Evolutionary conservation across 2,797 vertebrate genomes (phyloP).

Genomic region (Bothrops alternatus): DNA sequence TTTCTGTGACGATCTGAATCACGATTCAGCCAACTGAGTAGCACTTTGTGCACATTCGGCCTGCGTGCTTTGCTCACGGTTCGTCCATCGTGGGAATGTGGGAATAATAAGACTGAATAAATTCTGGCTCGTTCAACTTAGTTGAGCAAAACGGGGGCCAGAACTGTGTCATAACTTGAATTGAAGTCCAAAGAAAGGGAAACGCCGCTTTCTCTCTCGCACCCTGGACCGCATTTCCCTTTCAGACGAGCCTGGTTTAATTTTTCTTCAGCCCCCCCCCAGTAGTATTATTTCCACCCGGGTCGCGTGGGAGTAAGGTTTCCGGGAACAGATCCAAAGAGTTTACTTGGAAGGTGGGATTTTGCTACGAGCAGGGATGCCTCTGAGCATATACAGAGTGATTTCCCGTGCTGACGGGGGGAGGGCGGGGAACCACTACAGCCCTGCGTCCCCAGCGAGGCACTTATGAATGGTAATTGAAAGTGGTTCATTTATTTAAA

Average conservation of each 20-base stretch:
- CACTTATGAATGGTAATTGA: background rate
- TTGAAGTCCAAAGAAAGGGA: background rate
- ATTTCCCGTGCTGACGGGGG: background rate
- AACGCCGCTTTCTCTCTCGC: background rate
- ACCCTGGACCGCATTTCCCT: background rate
- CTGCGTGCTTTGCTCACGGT: background rate
- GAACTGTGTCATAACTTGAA: background rate
- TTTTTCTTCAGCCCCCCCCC: background rate
- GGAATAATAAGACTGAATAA: background rate
- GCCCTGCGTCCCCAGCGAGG: no score
- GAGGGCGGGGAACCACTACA: background rate
- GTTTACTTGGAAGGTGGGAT: background rate
- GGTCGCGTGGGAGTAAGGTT: background rate
- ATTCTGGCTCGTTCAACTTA: background rate
- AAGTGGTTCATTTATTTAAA: background rate
- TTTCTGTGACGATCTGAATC: background rate
- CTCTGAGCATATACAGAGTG: background rate
- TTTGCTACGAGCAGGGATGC: background rate
- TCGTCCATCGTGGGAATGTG: background rate
- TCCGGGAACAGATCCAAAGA: background rate
- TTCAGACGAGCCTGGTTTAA: background rate
- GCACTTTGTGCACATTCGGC: background rate
- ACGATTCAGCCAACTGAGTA: background rate
- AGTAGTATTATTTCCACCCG: background rate
- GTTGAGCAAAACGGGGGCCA: background rate